Evolutionary conservation across 2,888 invertebrate genomes (phyloP), one percentile per base, ranked within the genome.

Genomic region (Micropterix aruncella): DNA sequence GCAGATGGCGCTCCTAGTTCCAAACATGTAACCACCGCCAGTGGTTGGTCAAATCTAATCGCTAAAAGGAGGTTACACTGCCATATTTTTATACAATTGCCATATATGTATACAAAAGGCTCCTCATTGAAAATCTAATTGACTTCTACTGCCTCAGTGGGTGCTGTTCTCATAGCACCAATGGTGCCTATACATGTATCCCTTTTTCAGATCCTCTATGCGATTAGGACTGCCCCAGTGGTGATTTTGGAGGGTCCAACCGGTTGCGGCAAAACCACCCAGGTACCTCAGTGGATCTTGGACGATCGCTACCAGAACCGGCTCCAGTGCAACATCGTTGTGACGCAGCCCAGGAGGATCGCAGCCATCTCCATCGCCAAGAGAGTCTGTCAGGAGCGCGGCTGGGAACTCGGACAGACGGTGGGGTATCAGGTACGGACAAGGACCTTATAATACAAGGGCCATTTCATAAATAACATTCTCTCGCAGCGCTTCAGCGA

Each of bases 161-260:
- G n/a, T n/a, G n/a, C n/a, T n/a, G n/a, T n/a, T n/a, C n/a, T n/a
- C n/a, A n/a, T n/a, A n/a, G n/a, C n/a, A n/a, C n/a, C n/a, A n/a
- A n/a, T n/a, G n/a, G n/a, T n/a, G n/a, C n/a, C n/a, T n/a, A n/a
- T n/a, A n/a, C n/a, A n/a, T n/a, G n/a, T n/a, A n/a, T n/a, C n/a
- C n/a, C n/a, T n/a, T n/a, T n/a, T n/a, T n/a, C n/a, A n/a, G n/a
- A n/a, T n/a, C n/a, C n/a, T n/a, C n/a, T n/a, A n/a, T n/a, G n/a
- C n/a, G n/a, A n/a, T n/a, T n/a, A n/a, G n/a, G n/a, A n/a, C n/a
- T n/a, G n/a, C n/a, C n/a, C n/a, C n/a, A n/a, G n/a, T n/a, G n/a
- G n/a, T n/a, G n/a, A n/a, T n/a, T n/a, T n/a, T n/a, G n/a, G 83
- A 92, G 63, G 96, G 96, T 1, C 83, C 84, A 1, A 96, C 97